Conservation (phyloP, 1,140 invertebrate species). For the Lanistes nyassanus region DNA sequence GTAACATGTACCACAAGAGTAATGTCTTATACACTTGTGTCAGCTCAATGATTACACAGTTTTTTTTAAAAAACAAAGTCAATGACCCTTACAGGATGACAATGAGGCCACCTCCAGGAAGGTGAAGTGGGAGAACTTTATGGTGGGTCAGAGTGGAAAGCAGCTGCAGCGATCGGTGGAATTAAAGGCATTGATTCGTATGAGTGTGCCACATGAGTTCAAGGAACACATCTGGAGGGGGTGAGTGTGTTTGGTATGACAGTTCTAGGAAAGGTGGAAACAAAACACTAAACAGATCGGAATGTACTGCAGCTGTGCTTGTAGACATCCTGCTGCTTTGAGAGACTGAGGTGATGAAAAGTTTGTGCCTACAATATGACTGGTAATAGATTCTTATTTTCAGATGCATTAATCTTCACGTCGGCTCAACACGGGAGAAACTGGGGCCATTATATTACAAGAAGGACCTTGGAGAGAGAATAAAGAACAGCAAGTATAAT, state of each 20-base stretch:
- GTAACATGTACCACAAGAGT: neutral
- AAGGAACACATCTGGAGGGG: slow-evolving; percentile 68
- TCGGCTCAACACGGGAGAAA: slow-evolving; percentile 41
- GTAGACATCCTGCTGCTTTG: no score
- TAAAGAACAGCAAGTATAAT: slow-evolving; percentile 40
- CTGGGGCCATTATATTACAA: slow-evolving; percentile 53
- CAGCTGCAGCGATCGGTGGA: slow-evolving; percentile 58
- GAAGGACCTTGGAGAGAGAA: slow-evolving; percentile 43
- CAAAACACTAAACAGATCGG: no score
- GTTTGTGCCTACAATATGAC: no score
- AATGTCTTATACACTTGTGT: no score
- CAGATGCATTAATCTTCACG: slow-evolving; percentile 52
- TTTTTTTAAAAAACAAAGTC: no score
- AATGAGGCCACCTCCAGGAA: slow-evolving; percentile 51
- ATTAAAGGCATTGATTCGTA: slow-evolving; percentile 67
- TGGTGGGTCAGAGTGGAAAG: slow-evolving; percentile 57
- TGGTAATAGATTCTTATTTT: slow-evolving; percentile 15
- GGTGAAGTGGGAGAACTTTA: slow-evolving; percentile 68
- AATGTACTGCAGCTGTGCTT: no score
- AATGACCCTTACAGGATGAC: slow-evolving; percentile 37
- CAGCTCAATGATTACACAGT: no score
- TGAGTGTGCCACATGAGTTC: slow-evolving; percentile 69
- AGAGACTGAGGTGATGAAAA: no score
- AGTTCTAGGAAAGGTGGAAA: no score
- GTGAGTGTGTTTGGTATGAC: slow-evolving; percentile 40